phyloP scores from a whole-genome alignment of 1,140 invertebrate species.

The Zaprionus lachaisei region DNA sequence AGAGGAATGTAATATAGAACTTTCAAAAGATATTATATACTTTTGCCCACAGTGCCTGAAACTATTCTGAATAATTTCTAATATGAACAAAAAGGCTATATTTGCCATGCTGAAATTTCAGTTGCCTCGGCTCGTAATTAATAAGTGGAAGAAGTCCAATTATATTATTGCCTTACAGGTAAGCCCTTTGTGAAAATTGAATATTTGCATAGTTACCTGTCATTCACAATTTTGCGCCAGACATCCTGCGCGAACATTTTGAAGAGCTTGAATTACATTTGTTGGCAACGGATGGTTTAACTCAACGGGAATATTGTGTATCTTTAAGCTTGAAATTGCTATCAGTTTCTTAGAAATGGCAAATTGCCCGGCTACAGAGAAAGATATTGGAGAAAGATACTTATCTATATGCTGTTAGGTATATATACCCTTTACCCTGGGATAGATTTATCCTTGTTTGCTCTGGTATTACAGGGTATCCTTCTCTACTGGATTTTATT shows the following conservation, averaged over 20 bases:
- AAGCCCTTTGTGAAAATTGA: conserved; percentile 8
- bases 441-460: not conserved
- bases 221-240: conserved; percentile 3
- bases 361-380: not conserved
- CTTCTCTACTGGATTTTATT: too few species aligned
- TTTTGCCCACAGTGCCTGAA: too few species aligned
- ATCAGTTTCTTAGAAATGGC: not conserved
- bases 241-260: conserved; percentile 1
- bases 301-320: not conserved
- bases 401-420: too few species aligned
- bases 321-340: not conserved
- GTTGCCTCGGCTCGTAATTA: not conserved
- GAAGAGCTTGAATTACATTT: conserved; percentile 14
- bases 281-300: not conserved
- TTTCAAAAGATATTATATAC: too few species aligned
- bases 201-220: conserved; percentile 20
- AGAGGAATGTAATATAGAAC: too few species aligned
- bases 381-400: too few species aligned
- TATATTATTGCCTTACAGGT: conserved; percentile 3
- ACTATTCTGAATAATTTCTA: too few species aligned
- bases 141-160: conserved; percentile 8
- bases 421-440: too few species aligned
- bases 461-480: not conserved
- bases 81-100: not conserved
- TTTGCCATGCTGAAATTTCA: not conserved